phyloP scores from a whole-genome alignment of 2,888 invertebrate species.

The Aporophyla nigra region DNA sequence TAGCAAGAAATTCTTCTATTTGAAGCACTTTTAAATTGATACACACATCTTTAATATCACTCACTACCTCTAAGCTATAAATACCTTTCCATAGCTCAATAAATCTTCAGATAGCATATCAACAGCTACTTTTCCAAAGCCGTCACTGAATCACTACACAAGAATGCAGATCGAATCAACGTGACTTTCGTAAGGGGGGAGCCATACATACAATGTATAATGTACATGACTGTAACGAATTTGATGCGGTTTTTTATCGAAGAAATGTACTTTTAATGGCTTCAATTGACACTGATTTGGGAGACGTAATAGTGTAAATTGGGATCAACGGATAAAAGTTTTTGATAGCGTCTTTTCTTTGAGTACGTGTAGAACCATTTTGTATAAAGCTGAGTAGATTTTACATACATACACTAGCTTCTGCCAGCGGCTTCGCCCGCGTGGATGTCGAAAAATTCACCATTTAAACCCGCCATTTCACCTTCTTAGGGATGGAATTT shows the following conservation, averaged over 20 bases:
- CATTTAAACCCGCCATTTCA: too few relatives aligned
- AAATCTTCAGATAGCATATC: slow-evolving; percentile 43
- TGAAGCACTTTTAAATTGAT: neutral
- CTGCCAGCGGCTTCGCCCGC: too few relatives aligned
- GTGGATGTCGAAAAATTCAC: too few relatives aligned
- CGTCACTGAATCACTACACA: slow-evolving; percentile 62
- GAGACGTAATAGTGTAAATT: neutral
- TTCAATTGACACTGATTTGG: slow-evolving; percentile 51
- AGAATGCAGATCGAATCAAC: slow-evolving; percentile 67
- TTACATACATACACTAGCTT: too few relatives aligned
- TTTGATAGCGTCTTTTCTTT: neutral
- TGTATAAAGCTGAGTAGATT: too few relatives aligned
- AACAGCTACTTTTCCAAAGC: slow-evolving; percentile 1
- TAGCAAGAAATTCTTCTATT: neutral
- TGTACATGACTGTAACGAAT: slow-evolving; percentile 45
- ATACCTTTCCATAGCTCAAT: neutral
- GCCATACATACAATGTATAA: slow-evolving; percentile 21
- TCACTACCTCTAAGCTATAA: neutral
- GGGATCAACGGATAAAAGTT: too few relatives aligned
- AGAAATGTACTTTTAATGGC: slow-evolving; percentile 24
- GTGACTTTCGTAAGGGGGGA: slow-evolving; percentile 49
- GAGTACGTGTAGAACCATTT: neutral
- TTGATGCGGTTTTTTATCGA: slow-evolving; percentile 44
- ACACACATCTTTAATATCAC: neutral
- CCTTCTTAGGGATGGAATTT: too few relatives aligned